Base-by-base conservation (phyloP, 1,140 invertebrate genomes). In the Cyrtorhinus lividipennis region DNA sequence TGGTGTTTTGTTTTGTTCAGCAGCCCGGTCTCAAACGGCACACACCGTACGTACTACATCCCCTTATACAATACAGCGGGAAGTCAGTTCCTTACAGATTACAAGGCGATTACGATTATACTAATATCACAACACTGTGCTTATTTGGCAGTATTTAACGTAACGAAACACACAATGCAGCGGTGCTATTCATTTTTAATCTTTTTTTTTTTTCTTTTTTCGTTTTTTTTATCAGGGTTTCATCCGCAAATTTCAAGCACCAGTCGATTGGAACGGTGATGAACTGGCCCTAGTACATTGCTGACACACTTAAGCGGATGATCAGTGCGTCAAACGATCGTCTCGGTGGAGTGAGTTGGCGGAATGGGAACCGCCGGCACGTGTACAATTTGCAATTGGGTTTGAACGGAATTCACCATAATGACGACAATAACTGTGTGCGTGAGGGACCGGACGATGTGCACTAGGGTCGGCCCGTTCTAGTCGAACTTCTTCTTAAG, bases 401-500 rank as follows among this genome's bases (percentile, higher is more conserved):
- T 53, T 20, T 53, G 48, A 13, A 53, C 48, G 38, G 62, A 59
- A 45, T 63, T 63, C 23, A 59, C 62, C 20, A 63, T 25, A 45
- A 63, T 45, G n/a, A 57, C 24, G 25, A 63, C 62, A 22, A 63
- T 56, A 5, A 63, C 27, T 18, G 56, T 63, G 27, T 57, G 56
- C 12, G 62, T 59, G 26, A 63, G 56, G 12, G 56, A 45, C 23
- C 56, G 56, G n/a, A 63, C 26, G 56, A 63, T 23, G 8, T 45
- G 23, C 24, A 30, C 24, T 45, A 63, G 27, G 44, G 62, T 63
- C 38, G 62, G 62, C 27, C 58, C 58, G 58, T 59, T 59, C 68
- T 78, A 90, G 70, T 90, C 86, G 73, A 91, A 85, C 74, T 93
- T 92, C 66, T 84, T 73, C 73, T 81, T 82, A 45, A 95, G 77